A percentile compares a stretch with the other conserved stretches of the same genome.
These are phyloP conservation scores for Sinocyclocheilus anophthalmus DNA, from an alignment of 2,113 vertebrate species.

Conservation along the genomic window DNA sequence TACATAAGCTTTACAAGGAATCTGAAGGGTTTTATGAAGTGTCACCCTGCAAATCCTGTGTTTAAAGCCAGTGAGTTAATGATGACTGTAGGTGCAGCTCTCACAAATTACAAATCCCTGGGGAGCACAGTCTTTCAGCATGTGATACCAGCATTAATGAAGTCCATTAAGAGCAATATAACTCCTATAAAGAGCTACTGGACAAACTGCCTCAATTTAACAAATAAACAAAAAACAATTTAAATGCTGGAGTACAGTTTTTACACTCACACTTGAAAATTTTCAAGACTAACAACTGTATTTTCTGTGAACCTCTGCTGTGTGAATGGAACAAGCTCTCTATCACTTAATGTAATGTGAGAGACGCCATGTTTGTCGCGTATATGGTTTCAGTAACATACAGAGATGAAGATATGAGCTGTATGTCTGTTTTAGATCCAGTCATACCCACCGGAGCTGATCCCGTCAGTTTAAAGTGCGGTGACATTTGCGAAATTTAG, in stretches of 20 bases:
- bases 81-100: conserved; percentile 36
- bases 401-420: too few species aligned
- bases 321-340: too few species aligned
- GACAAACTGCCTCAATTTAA: not conserved
- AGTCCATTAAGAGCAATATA: conserved; percentile 2
- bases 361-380: too few species aligned
- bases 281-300: not conserved
- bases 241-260: not conserved
- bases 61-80: conserved; percentile 50
- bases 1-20: conserved; percentile 33
- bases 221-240: not conserved
- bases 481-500: not conserved
- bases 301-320: not conserved
- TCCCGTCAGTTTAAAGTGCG: not conserved
- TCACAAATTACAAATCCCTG: conserved; percentile 45
- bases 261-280: not conserved
- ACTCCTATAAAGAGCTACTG: not conserved
- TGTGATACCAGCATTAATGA: not conserved
- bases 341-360: too few species aligned
- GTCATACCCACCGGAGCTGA: not conserved
- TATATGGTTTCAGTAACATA: too few species aligned
- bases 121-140: not conserved
- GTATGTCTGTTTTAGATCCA: too few species aligned
- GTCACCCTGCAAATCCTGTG: conserved; percentile 55
- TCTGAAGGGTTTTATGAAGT: conserved; percentile 55